Conservation (phyloP, 2,113 vertebrate species). For the Puma concolor region DNA sequence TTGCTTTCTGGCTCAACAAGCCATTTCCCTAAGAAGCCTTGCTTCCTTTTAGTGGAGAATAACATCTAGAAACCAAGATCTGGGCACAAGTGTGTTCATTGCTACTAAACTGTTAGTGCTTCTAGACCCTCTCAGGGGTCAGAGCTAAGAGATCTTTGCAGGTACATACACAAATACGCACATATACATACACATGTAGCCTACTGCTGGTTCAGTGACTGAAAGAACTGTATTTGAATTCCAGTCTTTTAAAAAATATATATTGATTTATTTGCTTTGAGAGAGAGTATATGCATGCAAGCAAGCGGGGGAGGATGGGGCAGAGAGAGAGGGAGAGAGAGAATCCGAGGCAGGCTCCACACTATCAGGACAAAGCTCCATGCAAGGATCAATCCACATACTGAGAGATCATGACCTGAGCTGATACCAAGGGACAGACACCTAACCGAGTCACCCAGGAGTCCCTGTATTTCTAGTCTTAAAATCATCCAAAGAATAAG, state of each 20-base stretch:
- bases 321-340: no score
- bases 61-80: constrained; percentile 32
- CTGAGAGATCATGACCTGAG: no score
- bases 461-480: constrained; percentile 22
- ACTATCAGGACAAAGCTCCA: no score
- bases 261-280: no score
- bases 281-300: no score
- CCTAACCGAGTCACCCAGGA: no score
- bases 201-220: neutral
- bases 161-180: neutral
- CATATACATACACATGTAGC: neutral
- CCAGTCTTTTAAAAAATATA: neutral
- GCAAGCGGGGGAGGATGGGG: no score
- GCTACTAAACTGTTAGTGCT: neutral
- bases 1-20: constrained; percentile 5
- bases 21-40: neutral
- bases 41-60: neutral
- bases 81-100: neutral
- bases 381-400: no score
- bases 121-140: neutral
- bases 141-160: neutral
- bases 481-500: constrained; percentile 13
- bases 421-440: no score
- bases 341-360: no score
- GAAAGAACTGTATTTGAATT: constrained; percentile 22